Evolutionary conservation across 2,888 invertebrate species (phyloP), one percentile per base, ranked within the genome.

Genomic region (Netelia melanura): DNA sequence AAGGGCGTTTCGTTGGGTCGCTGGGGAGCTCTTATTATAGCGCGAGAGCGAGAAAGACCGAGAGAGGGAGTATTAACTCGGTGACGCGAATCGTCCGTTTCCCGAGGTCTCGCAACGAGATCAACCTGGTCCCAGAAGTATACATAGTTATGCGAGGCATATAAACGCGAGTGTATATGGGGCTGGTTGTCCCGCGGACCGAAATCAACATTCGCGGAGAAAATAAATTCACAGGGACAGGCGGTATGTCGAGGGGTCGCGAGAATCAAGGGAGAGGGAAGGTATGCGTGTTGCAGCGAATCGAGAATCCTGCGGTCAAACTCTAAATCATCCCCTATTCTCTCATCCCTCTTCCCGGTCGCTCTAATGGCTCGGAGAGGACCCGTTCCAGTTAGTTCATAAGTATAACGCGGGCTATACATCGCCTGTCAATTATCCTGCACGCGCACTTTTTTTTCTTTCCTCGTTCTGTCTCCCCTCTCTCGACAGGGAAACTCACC

Each of bases 161-260:
- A 30, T 64, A 38, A 30, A 38, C 38, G 38, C 14, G 48, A 14
- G 1, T 48, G 14, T 48, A 48, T 48, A 48, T 11, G 14, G 10
- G 14, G 58, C 56, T 52, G 67, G 14, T 70, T 85, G 86, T 84
- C 71, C 85, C 85, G 79, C 74, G 83, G 80, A 85, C 54, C 86
- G 85, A 86, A 87, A 86, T 89, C 89, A 88, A 89, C 90, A 89
- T 89, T 88, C 86, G 84, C 62, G 81, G 62, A 87, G 75, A 85
- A 82, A 89, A 90, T 90, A 90, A 90, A 90, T 90, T 89, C 85
- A 83, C 83, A 68, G 86, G 83, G 85, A 82, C 74, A 80, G 75
- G 77, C 61, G 54, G 68, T 74, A 76, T 56, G 56, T 82, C 56
- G 71, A 30, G 54, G 61, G 56, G 30, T 14, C 54, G 17, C 17